These are phyloP conservation scores for Hormaphis cornu DNA, from an alignment of 1,140 invertebrate species.

Conservation along the genomic window DNA sequence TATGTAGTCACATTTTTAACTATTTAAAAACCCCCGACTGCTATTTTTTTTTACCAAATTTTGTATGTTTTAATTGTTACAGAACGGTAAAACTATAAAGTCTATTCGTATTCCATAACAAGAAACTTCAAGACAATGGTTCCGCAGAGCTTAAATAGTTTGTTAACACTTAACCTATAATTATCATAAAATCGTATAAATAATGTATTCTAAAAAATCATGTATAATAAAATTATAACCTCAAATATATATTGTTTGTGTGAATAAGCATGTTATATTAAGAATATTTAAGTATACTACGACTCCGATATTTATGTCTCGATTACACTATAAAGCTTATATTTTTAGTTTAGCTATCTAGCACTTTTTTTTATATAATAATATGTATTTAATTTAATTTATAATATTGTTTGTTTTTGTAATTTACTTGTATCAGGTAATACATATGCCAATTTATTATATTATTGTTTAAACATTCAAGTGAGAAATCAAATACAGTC, in stretches of 20 bases:
- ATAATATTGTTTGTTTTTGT: neutral
- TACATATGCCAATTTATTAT: too few species aligned
- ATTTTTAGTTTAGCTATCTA: neutral
- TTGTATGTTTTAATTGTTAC: slow-evolving; percentile 1
- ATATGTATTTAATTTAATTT: neutral
- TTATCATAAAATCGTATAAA: neutral
- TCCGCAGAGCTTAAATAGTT: neutral
- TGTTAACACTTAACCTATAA: neutral
- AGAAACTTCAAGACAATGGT: neutral
- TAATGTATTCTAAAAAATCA: slow-evolving; percentile 7
- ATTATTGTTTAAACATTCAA: neutral
- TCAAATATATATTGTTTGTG: neutral
- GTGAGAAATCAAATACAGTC: neutral
- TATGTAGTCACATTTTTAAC: too few species aligned
- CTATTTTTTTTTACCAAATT: too few species aligned
- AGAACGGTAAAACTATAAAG: slow-evolving; percentile 15
- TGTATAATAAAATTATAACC: neutral
- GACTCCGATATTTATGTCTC: neutral
- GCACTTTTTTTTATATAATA: neutral
- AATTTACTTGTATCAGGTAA: too few species aligned
- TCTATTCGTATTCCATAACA: slow-evolving; percentile 5
- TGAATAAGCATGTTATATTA: neutral
- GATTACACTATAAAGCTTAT: neutral
- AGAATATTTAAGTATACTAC: neutral
- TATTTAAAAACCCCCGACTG: too few species aligned